Conservation (phyloP, 2,888 invertebrate genomes). For the Orthonychiurus folsomi region DNA sequence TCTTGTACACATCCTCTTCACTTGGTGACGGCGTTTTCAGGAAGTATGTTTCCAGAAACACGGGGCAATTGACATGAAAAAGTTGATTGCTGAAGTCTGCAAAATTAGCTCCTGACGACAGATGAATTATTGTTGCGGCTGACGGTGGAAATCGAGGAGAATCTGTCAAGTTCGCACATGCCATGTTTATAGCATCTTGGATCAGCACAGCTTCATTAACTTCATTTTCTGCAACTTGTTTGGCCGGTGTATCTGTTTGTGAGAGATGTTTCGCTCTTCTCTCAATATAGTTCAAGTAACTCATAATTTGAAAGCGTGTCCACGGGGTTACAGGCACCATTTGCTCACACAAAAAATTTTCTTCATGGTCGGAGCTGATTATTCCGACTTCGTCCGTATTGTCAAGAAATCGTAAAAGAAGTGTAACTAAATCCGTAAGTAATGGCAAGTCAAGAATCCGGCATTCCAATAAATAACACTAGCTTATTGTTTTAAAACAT, state of each 20-base stretch:
- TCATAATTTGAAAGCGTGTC: conserved; percentile 25
- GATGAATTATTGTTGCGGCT: conserved; percentile 25
- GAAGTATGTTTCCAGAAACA: conserved; percentile 24
- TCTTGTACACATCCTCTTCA: conserved; percentile 22
- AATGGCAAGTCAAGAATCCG: background rate
- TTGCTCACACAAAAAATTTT: conserved; percentile 24
- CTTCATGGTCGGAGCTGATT: conserved; percentile 18
- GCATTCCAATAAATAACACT: background rate
- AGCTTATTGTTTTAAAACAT: background rate
- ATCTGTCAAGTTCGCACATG: conserved; percentile 23
- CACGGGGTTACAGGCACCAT: conserved; percentile 26
- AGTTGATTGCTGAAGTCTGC: conserved; percentile 13
- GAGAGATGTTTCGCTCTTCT: conserved; percentile 10
- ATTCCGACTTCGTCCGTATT: conserved; percentile 30
- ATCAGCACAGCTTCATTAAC: conserved; percentile 13
- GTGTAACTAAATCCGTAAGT: conserved; percentile 16
- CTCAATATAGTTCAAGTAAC: conserved; percentile 22
- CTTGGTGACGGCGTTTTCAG: conserved; percentile 11
- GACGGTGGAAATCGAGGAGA: conserved; percentile 21
- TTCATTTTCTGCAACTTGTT: no score
- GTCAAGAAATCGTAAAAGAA: conserved; percentile 23
- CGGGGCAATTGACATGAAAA: conserved; percentile 23
- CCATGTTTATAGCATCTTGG: conserved; percentile 26
- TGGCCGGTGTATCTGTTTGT: background rate
- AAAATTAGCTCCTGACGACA: conserved; percentile 17